Evolutionary conservation across 2,797 vertebrate genomes (phyloP), one percentile per base, ranked within the genome.

Genomic region (Intellagama lesueurii): DNA sequence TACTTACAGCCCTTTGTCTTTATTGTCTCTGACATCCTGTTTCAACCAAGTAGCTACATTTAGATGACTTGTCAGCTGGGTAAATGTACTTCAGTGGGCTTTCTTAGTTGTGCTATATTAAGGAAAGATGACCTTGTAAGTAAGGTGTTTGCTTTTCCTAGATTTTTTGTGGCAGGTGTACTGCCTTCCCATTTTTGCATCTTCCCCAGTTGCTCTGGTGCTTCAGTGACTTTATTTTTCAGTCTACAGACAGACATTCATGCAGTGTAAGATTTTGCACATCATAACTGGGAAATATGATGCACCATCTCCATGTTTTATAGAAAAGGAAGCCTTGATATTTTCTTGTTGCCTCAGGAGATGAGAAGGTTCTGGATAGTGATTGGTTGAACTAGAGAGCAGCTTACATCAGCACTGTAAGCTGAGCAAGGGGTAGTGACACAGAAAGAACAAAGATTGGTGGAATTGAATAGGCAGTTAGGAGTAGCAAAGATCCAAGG

Each of bases 381-480:
- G 14, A 22, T 47, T 81, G 49, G 9, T 85, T 89, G 0, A 90
- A 85, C 35, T 9, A 44, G 73, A 91, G 56, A 49, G 7, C 56
- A 66, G 26, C 24, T 26, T 0, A 28, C n/a, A 28, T 78, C 49
- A 26, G 77, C 30, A 11, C 78, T 22, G 68, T 70, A 24, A 66
- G n/a, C 5, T 76, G 7, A 40, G 17, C 69, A 84, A 88, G 81
- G 49, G 80, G 49, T 68, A 91, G 16, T 79, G 84, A 11, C 68
- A 56, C 88, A 66, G 86, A 91, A 87, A 52, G 88, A 32, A 28
- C 87, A 87, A 90, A 66, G 9, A 73, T 82, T 75, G 78, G 84
- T 87, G 44, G 28, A 68, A 85, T 0, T n/a, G 68, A 73, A 52
- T 49, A 12, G 24, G 35, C 75, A 68, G 83, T 8, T 66, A 16